Base-by-base conservation (phyloP, 2,113 vertebrate species). In the Xenus cinereus region DNA sequence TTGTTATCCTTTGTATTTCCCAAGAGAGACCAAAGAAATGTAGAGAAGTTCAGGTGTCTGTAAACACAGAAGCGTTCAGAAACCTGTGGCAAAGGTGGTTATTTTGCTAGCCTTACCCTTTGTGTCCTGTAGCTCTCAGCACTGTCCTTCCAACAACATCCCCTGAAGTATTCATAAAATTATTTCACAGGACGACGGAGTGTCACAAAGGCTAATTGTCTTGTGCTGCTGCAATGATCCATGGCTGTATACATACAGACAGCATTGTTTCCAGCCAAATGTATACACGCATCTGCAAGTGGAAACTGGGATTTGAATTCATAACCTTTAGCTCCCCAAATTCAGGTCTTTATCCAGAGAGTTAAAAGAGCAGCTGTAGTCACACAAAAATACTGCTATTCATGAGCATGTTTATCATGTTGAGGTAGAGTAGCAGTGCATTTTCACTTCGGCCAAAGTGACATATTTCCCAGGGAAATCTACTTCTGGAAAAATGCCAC, bases 181-280 rank as follows among this genome's bases (percentile, higher is more conserved):
- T 89, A 95, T 96, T 97, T 87, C 67, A 76, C 81, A 87, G 87
- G 78, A 83, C 43, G 17, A 76, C 1, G 0, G 57, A 56, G 62
- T 87, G 91, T 90, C 95, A 94, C 86, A 91, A 76, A 97, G 91
- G 88, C 95, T 98, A 97, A 97, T 95, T 98, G 95, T 83, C 63
- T 84, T 43, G 94, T 87, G 90, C 84, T 92, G 64, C 59, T 84
- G 59, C 93, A 97, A 30, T 72, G 87, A 96, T 96, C 93, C 78
- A 4, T 45, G 56, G 50, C 66, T 82, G 27, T 48, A 50, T 45
- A 74, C 51, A 82, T 28, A 92, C 92, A 94, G 90, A n/a, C 83
- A 74, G 51, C 60, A 86, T 41, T 91, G 90, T 95, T 95, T 83
- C 56, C 71, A 93, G 87, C 67, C 79, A 82, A 82, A 87, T 16